Base-by-base conservation (phyloP, 2,797 vertebrate species). In the Microctenopoma lineatum region DNA sequence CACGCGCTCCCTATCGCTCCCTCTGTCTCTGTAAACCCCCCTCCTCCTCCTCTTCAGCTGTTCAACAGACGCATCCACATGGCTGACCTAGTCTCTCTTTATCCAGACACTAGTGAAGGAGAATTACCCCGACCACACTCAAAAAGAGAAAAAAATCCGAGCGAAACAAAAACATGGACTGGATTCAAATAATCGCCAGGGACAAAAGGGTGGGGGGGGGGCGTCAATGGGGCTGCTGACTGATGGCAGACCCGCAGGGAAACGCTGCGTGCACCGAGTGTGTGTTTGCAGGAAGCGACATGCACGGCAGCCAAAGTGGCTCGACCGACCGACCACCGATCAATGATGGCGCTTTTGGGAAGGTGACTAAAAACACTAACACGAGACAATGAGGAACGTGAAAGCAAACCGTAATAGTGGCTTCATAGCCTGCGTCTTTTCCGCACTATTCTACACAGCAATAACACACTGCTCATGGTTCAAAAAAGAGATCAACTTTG, bases 21-120 rank as follows among this genome's bases (percentile, higher is more conserved):
- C 85, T 84, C 83, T 26, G 76, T 89, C 87, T 89, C 87, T 71
- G 73, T 79, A 79, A 80, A 42, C 84, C 85, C 87, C 87, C 84
- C 88, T 80, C 90, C 89, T 90, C 84, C 83, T 87, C 87, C 81
- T 85, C 89, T 94, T 92, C 90, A 94, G 95, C 93, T 91, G 94
- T 95, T 92, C 88, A 93, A 94, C 95, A 95, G 92, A 93, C 95
- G 91, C 93, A 93, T 95, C 94, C 96, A 95, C 96, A 95, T 95
- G 96, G 95, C 95, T 92, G 95, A 96, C 94, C 95, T 93, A 94
- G 93, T 95, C 95, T 91, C 93, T 88, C 91, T 94, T 94, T 94
- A 92, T 93, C 92, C 94, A 94, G 90, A 91, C 94, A 92, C 90
- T 93, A 91, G 90, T 92, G 90, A 90, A 84, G 91, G 90, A 94